phyloP scores from a whole-genome alignment of 2,888 invertebrate species.

The Mantis religiosa region DNA sequence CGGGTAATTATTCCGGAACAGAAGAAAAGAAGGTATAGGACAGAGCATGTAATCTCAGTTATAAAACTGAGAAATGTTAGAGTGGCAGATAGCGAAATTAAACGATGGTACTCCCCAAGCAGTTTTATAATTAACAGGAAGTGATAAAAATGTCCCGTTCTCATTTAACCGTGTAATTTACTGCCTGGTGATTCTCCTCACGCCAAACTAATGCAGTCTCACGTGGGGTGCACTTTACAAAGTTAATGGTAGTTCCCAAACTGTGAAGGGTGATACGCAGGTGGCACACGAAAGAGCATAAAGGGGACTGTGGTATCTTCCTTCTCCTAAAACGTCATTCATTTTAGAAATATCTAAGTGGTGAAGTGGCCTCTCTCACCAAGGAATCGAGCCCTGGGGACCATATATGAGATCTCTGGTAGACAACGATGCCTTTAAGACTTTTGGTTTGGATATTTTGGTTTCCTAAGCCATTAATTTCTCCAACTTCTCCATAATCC shows the following conservation, averaged over 20 bases:
- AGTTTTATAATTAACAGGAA: not conserved
- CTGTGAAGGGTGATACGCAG: too few relatives aligned
- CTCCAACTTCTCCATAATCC: too few relatives aligned
- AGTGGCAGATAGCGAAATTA: not conserved
- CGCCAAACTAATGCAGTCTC: not conserved
- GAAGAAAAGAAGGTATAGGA: not conserved
- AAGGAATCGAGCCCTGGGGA: too few relatives aligned
- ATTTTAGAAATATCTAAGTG: too few relatives aligned
- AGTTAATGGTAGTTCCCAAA: not conserved
- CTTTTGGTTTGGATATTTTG: too few relatives aligned
- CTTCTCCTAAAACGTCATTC: too few relatives aligned
- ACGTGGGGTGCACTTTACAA: not conserved
- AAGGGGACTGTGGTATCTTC: too few relatives aligned
- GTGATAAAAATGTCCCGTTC: not conserved
- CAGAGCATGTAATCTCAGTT: not conserved
- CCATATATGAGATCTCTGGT: too few relatives aligned
- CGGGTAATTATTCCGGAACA: not conserved
- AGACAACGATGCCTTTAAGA: too few relatives aligned
- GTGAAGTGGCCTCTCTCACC: too few relatives aligned
- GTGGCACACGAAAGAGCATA: too few relatives aligned
- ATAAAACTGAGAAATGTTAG: not conserved
- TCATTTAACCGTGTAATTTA: not conserved
- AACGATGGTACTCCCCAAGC: not conserved
- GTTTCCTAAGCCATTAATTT: too few relatives aligned
- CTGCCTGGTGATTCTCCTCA: not conserved